Percentiles rank a stretch among this genome's conserved stretches.
These are phyloP conservation scores for Stenichneumon culpator DNA, from an alignment of 2,888 invertebrate genomes.

Conservation along the genomic window DNA sequence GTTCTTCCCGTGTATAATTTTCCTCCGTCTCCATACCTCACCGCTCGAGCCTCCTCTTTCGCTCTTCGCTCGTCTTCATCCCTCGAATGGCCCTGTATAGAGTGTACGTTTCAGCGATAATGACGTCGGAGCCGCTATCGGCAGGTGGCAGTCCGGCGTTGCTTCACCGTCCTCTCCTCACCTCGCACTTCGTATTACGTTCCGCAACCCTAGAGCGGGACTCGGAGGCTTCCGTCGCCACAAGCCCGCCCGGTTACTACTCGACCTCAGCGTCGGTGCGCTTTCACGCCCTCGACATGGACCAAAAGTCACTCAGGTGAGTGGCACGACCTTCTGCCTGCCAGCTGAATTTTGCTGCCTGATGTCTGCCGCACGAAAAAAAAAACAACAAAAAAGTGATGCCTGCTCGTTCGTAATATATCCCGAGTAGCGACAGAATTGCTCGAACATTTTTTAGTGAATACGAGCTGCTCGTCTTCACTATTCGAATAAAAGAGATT, in stretches of 20 bases:
- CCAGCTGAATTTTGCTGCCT: slow-evolving; percentile 40
- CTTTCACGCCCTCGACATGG: slow-evolving; percentile 80
- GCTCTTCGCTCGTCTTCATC: slow-evolving; percentile 36
- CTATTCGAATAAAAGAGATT: no score
- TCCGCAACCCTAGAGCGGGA: slow-evolving; percentile 70
- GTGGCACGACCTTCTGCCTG: slow-evolving; percentile 57
- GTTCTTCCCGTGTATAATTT: background rate
- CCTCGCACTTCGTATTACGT: slow-evolving; percentile 76
- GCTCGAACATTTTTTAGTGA: background rate
- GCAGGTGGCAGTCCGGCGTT: slow-evolving; percentile 81
- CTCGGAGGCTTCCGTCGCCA: slow-evolving; percentile 67
- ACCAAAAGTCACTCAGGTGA: slow-evolving; percentile 79
- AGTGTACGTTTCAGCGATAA: slow-evolving; percentile 75
- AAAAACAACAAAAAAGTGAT: background rate
- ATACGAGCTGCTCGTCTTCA: background rate
- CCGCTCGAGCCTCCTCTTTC: slow-evolving; percentile 15
- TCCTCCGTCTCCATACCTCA: background rate
- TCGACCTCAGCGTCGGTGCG: slow-evolving; percentile 78
- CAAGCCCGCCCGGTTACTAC: slow-evolving; percentile 74
- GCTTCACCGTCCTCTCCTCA: slow-evolving; percentile 80
- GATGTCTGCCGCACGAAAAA: slow-evolving; percentile 40
- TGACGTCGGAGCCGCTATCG: slow-evolving; percentile 82
- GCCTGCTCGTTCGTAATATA: slow-evolving; percentile 44
- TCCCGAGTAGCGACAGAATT: slow-evolving; percentile 19
- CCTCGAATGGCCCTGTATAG: slow-evolving; percentile 36